A percentile compares a stretch with the other conserved stretches of the same genome.
Conservation (phyloP, 2,113 vertebrate species). For the Scopus umbretta region DNA sequence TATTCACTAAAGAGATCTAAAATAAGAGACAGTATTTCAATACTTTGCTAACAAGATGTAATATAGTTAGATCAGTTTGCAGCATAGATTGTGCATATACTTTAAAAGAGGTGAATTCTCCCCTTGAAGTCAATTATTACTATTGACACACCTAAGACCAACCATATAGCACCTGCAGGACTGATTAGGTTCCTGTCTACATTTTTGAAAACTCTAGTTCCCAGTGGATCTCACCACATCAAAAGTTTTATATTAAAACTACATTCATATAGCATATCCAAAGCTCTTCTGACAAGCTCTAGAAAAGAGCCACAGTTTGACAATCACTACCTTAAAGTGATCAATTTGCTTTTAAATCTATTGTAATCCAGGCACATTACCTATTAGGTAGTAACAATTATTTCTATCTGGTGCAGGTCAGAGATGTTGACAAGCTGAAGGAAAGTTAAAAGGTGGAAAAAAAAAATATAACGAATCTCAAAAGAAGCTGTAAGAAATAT, state of each 20-base stretch:
- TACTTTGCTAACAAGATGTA: not conserved
- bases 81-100: not conserved
- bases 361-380: not conserved
- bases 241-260: not conserved
- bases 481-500: not conserved
- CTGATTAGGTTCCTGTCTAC: not conserved
- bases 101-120: not conserved
- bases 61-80: not conserved
- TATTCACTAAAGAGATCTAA: constrained; percentile 96
- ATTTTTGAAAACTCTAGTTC: not conserved
- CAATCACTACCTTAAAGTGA: not conserved
- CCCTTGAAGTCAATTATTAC: not conserved
- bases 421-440: not conserved
- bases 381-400: not conserved
- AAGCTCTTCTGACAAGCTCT: not conserved
- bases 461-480: not conserved
- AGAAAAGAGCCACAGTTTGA: not conserved
- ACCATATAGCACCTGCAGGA: not conserved
- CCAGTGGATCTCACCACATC: not conserved
- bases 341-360: not conserved
- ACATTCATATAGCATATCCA: not conserved
- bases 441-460: not conserved
- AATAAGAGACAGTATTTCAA: constrained; percentile 38
- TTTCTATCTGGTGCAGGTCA: not conserved
- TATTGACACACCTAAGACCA: not conserved